Evolutionary conservation across 2,113 vertebrate species (phyloP).

Genomic region (Hucho hucho): DNA sequence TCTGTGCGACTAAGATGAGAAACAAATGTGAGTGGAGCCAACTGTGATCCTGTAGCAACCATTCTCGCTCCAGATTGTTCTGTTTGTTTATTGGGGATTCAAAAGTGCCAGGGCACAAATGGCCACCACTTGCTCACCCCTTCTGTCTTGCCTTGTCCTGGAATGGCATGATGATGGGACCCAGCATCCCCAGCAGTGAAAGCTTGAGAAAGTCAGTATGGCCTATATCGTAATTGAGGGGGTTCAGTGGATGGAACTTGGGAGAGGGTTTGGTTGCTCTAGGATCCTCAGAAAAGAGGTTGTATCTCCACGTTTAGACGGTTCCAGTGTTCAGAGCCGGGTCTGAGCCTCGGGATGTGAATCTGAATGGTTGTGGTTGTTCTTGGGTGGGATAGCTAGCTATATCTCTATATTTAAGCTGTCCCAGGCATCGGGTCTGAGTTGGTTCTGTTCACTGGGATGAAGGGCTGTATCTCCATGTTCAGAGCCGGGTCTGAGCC

Average conservation of each 20-base stretch:
- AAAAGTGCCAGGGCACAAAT: slow-evolving; percentile 56
- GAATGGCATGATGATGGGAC: too few species aligned
- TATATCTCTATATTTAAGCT: not conserved
- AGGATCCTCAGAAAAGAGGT: too few species aligned
- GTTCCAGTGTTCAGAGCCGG: too few species aligned
- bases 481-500: slow-evolving; percentile 97
- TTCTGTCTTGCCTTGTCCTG: not conserved
- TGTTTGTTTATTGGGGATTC: slow-evolving; percentile 27
- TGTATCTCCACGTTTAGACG: too few species aligned
- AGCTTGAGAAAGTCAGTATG: too few species aligned
- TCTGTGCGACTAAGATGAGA: slow-evolving; percentile 4
- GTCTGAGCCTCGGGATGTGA: too few species aligned
- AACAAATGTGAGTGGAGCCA: slow-evolving; percentile 27
- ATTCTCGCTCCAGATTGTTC: slow-evolving; percentile 36
- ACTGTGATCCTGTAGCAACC: slow-evolving; percentile 39
- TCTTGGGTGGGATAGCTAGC: too few species aligned
- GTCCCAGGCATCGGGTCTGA: not conserved
- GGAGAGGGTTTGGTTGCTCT: too few species aligned
- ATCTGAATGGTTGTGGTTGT: too few species aligned
- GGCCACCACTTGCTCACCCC: slow-evolving; percentile 54
- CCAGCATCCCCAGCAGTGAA: too few species aligned
- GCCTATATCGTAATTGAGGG: too few species aligned
- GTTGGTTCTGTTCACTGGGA: not conserved
- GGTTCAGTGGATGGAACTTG: too few species aligned
- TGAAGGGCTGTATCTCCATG: not conserved